Conservation (phyloP, 1,140 invertebrate species). For the Drosophila santomea region DNA sequence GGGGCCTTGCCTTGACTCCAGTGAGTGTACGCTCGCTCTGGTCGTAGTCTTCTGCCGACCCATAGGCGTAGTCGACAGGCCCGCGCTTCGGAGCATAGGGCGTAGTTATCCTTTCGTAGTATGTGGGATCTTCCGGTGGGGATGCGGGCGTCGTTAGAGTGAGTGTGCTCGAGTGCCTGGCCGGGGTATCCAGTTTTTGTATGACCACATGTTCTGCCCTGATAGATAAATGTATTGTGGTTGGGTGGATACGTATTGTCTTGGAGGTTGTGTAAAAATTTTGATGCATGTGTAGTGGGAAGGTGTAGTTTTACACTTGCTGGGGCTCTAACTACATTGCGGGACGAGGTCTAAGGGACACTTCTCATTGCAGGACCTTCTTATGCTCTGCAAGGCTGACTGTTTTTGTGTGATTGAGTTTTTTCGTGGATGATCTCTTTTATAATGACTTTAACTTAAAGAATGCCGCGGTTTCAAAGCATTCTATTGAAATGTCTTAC, state of each 20-base stretch:
- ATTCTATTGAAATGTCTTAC: slow-evolving; percentile 69
- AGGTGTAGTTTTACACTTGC: slow-evolving; percentile 11
- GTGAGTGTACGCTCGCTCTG: slow-evolving; percentile 39
- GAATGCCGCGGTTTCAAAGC: not conserved
- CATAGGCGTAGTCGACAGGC: slow-evolving; percentile 45
- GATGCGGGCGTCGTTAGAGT: slow-evolving; percentile 34
- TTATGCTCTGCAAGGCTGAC: slow-evolving; percentile 24
- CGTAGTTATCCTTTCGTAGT: slow-evolving; percentile 62
- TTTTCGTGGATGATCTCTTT: slow-evolving; percentile 13
- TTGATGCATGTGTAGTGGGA: slow-evolving; percentile 51
- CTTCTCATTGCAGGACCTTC: slow-evolving; percentile 8
- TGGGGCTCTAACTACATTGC: slow-evolving; percentile 8
- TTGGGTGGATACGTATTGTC: slow-evolving; percentile 31
- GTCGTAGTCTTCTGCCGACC: slow-evolving; percentile 46
- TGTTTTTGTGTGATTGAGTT: slow-evolving; percentile 21
- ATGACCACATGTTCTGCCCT: slow-evolving; percentile 66
- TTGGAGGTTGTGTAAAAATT: slow-evolving; percentile 49
- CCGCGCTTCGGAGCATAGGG: slow-evolving; percentile 12
- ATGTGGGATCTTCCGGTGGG: slow-evolving; percentile 49
- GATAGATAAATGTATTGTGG: slow-evolving; percentile 60
- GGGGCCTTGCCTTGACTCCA: slow-evolving; percentile 4
- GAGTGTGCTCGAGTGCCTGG: slow-evolving; percentile 13
- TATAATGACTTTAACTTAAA: slow-evolving; percentile 6
- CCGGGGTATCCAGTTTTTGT: slow-evolving; percentile 46
- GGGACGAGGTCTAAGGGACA: not conserved